phyloP scores from a whole-genome alignment of 1,140 invertebrate genomes.

The Scaptomyza hsui region DNA sequence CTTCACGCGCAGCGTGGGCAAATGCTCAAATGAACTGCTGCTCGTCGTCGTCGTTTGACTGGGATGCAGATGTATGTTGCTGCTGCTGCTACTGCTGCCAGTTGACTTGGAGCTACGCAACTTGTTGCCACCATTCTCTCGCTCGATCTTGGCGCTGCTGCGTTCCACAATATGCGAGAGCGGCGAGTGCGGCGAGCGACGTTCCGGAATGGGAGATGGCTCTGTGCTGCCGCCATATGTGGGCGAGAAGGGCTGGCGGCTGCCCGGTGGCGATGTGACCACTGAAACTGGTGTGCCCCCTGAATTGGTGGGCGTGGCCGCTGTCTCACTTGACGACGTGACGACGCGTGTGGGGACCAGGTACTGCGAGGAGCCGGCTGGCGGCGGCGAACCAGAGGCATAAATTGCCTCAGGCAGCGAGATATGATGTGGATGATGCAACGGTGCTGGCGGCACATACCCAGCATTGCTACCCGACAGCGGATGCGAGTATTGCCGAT shows the following conservation, averaged over 20 bases:
- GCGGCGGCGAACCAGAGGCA: slow-evolving; percentile 77
- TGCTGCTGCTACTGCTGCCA: slow-evolving; percentile 44
- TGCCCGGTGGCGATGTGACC: slow-evolving; percentile 61
- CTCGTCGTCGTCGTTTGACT: slow-evolving; percentile 40
- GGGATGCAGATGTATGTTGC: slow-evolving; percentile 63
- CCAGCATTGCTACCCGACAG: slow-evolving; percentile 58
- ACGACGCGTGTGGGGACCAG: slow-evolving; percentile 72
- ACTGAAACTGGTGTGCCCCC: slow-evolving; percentile 63
- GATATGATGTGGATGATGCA: slow-evolving; percentile 81
- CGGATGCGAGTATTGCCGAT: slow-evolving; percentile 85
- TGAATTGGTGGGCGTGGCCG: slow-evolving; percentile 62
- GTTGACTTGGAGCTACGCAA: slow-evolving; percentile 72
- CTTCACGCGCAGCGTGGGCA: slow-evolving; percentile 84
- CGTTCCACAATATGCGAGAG: slow-evolving; percentile 48
- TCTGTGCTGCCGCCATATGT: slow-evolving; percentile 62
- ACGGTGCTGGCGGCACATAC: slow-evolving; percentile 60
- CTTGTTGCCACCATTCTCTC: slow-evolving; percentile 59
- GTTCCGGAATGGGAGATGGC: slow-evolving; percentile 50
- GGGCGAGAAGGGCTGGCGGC: slow-evolving; percentile 61
- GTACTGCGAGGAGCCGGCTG: slow-evolving; percentile 79
- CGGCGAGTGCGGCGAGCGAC: slow-evolving; percentile 64
- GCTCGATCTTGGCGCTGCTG: slow-evolving; percentile 34
- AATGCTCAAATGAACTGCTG: slow-evolving; percentile 80
- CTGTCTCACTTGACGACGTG: slow-evolving; percentile 59
- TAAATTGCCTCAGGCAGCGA: slow-evolving; percentile 80